Evolutionary conservation across 2,797 vertebrate genomes (phyloP).

Genomic region (Brachyrhaphis roseni): DNA sequence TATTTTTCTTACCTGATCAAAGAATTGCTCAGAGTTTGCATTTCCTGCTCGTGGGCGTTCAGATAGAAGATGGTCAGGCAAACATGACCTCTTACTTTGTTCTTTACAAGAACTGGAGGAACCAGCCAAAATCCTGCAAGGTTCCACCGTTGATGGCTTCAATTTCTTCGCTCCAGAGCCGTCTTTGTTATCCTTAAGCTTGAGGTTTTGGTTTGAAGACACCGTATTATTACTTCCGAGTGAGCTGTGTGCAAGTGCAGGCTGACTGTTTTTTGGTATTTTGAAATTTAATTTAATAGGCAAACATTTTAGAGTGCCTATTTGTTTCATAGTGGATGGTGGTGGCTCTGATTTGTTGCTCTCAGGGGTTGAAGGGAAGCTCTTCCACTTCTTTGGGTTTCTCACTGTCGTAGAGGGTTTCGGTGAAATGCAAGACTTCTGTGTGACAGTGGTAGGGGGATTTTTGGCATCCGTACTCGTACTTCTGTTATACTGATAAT

Average conservation of each 20-base stretch:
- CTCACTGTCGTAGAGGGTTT: constrained; percentile 35
- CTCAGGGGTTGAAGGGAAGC: not conserved
- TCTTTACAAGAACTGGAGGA: constrained; percentile 4
- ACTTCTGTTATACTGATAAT: constrained; percentile 1
- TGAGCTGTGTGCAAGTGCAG: not conserved
- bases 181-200: not conserved
- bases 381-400: constrained; percentile 28
- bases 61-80: not conserved
- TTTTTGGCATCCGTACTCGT: not conserved
- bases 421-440: constrained; percentile 22
- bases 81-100: constrained; percentile 5
- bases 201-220: constrained; percentile 9
- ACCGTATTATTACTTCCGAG: not conserved
- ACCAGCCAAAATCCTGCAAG: not conserved
- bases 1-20: constrained; percentile 55
- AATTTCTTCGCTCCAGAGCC: not conserved
- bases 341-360: constrained; percentile 9
- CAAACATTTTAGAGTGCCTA: not conserved
- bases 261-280: constrained; percentile 67
- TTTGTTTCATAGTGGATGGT: constrained; percentile 23
- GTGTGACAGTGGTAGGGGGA: not conserved
- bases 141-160: constrained; percentile 10
- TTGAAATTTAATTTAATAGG: constrained; percentile 66
- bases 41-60: not conserved
- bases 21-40: not conserved